Percentiles rank a stretch among this genome's conserved stretches.
Conservation (phyloP, 2,113 vertebrate species). For the Corvus cornix region DNA sequence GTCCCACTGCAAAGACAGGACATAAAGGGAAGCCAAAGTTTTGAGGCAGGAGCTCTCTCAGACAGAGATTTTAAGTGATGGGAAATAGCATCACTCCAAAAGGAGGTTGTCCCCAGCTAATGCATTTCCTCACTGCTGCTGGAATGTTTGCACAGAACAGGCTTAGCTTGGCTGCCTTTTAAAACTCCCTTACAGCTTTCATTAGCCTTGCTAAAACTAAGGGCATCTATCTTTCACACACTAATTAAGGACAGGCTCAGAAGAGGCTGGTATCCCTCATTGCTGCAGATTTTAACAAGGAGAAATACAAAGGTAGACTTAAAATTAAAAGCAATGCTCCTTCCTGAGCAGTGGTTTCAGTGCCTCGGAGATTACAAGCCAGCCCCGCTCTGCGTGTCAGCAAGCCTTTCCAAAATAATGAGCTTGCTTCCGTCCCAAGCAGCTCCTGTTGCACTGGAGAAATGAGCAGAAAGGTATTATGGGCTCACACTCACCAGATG, state of each 20-base stretch:
- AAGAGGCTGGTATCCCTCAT: conserved; percentile 7
- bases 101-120: neutral
- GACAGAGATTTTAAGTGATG: neutral
- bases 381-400: conserved; percentile 44
- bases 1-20: neutral
- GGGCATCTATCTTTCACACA: conserved; percentile 38
- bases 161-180: neutral
- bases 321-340: conserved; percentile 51
- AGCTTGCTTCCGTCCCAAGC: conserved; percentile 49
- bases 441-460: conserved; percentile 64
- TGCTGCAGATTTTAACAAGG: conserved; percentile 40
- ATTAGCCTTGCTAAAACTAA: conserved; percentile 43
- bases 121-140: neutral
- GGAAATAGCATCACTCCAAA: neutral
- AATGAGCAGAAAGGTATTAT: conserved; percentile 67
- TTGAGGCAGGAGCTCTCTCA: neutral
- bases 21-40: neutral
- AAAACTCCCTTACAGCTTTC: conserved; percentile 12
- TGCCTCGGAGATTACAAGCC: conserved; percentile 40
- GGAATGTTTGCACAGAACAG: conserved; percentile 7
- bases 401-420: conserved; percentile 54
- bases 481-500: conserved; percentile 62
- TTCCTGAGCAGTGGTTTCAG: conserved; percentile 45
- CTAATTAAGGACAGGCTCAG: conserved; percentile 46
- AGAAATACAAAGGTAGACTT: conserved; percentile 55